Evolutionary conservation across 2,888 invertebrate species (phyloP).

Genomic region (Thera britannica): DNA sequence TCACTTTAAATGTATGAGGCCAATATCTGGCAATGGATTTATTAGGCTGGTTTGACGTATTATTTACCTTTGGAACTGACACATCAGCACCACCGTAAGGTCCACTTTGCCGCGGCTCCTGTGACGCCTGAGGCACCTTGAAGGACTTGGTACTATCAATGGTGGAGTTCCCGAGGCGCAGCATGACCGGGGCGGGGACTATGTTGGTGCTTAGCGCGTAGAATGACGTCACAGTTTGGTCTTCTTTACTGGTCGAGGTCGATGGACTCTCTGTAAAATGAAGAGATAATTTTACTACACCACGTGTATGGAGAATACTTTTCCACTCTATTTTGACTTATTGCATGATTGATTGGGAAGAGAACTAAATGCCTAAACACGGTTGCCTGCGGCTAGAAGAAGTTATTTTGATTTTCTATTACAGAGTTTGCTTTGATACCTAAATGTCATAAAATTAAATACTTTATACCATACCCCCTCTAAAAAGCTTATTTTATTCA

Average conservation of each 20-base stretch:
- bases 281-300: neutral
- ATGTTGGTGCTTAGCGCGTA: conserved; percentile 74
- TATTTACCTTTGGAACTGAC: conserved; percentile 12
- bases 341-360: no score
- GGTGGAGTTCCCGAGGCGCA: conserved; percentile 79
- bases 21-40: no score
- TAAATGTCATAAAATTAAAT: no score
- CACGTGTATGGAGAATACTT: neutral
- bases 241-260: conserved; percentile 61
- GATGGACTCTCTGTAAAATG: conserved; percentile 60
- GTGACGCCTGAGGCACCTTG: conserved; percentile 74
- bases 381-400: no score
- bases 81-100: conserved; percentile 8
- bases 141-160: conserved; percentile 81
- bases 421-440: no score
- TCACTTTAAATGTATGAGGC: no score
- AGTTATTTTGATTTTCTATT: no score
- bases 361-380: no score
- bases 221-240: conserved; percentile 73
- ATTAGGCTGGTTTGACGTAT: no score
- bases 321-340: no score
- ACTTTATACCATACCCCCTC: no score
- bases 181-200: conserved; percentile 73
- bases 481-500: no score
- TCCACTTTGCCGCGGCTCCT: conserved; percentile 40